These are phyloP conservation scores for Clitarchus hookeri DNA, from an alignment of 2,888 invertebrate species.

Conservation along the genomic window DNA sequence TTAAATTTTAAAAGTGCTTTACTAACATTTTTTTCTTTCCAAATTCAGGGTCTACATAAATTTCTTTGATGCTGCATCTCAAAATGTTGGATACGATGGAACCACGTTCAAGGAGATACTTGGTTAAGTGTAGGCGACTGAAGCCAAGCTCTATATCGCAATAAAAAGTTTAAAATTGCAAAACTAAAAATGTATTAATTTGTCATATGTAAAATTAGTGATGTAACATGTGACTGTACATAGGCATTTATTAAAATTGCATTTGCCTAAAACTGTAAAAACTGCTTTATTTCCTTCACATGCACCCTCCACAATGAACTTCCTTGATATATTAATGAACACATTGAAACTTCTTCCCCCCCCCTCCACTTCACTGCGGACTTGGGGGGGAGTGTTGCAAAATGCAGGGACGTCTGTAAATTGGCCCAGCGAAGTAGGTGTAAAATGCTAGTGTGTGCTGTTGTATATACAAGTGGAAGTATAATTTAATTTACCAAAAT, in stretches of 20 bases:
- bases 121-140: neutral
- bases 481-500: too few species aligned
- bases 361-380: too few species aligned
- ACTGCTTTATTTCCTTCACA: too few species aligned
- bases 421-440: too few species aligned
- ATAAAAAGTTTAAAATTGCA: neutral
- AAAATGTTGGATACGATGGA: conserved; percentile 67
- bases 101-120: conserved; percentile 55
- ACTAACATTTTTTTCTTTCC: conserved; percentile 34
- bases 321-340: too few species aligned
- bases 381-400: too few species aligned
- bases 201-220: neutral
- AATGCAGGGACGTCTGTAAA: too few species aligned
- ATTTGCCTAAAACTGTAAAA: neutral
- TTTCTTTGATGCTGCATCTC: conserved; percentile 63
- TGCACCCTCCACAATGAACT: too few species aligned
- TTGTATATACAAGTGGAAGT: too few species aligned
- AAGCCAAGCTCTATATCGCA: neutral
- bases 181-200: neutral
- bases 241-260: neutral
- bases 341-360: too few species aligned
- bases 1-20: neutral
- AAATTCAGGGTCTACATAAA: conserved; percentile 68
- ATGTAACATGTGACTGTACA: neutral
- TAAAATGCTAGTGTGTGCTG: too few species aligned